These are phyloP conservation scores for Petrocephalus sullivani DNA, from an alignment of 2,797 vertebrate species.

Conservation along the genomic window DNA sequence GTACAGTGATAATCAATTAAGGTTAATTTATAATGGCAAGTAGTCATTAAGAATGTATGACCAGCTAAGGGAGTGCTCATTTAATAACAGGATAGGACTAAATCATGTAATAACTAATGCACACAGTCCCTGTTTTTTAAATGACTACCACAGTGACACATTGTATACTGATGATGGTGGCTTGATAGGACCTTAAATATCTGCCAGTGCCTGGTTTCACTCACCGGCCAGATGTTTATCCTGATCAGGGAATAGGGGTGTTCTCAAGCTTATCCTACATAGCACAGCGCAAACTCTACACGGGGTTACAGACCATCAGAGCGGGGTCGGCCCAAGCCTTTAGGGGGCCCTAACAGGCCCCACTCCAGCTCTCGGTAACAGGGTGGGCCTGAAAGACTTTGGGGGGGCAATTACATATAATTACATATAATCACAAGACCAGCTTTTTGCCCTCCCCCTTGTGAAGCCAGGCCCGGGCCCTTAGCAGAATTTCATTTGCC, in stretches of 20 bases:
- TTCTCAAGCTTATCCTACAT: background rate
- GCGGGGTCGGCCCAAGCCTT: too few relatives aligned
- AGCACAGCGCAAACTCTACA: background rate
- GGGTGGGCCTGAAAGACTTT: too few relatives aligned
- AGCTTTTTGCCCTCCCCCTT: too few relatives aligned
- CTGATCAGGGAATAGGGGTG: background rate
- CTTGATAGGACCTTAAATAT: background rate
- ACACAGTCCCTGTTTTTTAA: background rate
- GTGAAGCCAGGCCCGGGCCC: too few relatives aligned
- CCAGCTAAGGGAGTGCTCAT: background rate
- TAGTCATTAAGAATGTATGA: background rate
- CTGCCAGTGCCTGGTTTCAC: background rate
- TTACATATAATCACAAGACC: too few relatives aligned
- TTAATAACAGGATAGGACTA: background rate
- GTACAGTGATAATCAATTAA: slow-evolving; percentile 9
- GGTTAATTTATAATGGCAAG: background rate
- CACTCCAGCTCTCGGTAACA: too few relatives aligned
- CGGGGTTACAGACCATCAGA: background rate
- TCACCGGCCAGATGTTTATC: background rate
- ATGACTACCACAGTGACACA: background rate
- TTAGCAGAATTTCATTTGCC: too few relatives aligned
- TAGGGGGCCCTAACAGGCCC: too few relatives aligned
- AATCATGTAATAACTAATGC: background rate
- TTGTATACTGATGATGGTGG: background rate
- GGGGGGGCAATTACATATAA: too few relatives aligned